Evolutionary conservation across 2,888 invertebrate genomes (phyloP).

Genomic region (Sinhomidia bicolor): DNA sequence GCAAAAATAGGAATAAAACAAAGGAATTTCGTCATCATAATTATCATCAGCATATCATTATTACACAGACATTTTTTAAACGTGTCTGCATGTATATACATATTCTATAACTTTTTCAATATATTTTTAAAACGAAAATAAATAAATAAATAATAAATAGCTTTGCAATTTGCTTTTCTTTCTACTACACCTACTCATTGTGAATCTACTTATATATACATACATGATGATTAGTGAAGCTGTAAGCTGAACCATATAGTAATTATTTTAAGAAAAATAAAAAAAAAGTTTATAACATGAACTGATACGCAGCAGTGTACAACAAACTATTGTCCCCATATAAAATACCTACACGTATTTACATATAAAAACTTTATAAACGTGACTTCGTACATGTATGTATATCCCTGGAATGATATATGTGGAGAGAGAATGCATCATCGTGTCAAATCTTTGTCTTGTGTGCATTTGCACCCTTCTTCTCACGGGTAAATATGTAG

Average conservation of each 20-base stretch:
- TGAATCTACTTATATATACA: conserved; percentile 44
- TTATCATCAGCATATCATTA: conserved; percentile 17
- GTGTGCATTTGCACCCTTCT: neutral
- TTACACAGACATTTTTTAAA: neutral
- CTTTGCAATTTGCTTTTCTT: conserved; percentile 1
- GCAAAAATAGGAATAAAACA: conserved; percentile 64
- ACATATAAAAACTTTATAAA: too few species aligned
- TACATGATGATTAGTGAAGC: conserved; percentile 61
- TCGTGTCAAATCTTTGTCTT: conserved; percentile 30
- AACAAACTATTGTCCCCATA: too few species aligned
- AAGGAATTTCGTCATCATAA: conserved; percentile 66
- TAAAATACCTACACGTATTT: too few species aligned
- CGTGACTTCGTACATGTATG: neutral
- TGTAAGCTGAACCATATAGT: conserved; percentile 4
- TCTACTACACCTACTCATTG: conserved; percentile 61
- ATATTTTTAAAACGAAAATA: neutral
- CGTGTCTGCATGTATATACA: neutral
- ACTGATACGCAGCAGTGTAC: neutral
- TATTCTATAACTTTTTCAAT: neutral
- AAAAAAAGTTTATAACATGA: too few species aligned
- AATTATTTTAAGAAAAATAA: conserved; percentile 33
- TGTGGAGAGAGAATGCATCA: conserved; percentile 22
- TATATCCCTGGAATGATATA: conserved; percentile 36
- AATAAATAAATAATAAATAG: neutral
- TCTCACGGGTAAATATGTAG: neutral